Base-by-base conservation (phyloP, 2,113 vertebrate genomes). In the Vulpes lagopus region DNA sequence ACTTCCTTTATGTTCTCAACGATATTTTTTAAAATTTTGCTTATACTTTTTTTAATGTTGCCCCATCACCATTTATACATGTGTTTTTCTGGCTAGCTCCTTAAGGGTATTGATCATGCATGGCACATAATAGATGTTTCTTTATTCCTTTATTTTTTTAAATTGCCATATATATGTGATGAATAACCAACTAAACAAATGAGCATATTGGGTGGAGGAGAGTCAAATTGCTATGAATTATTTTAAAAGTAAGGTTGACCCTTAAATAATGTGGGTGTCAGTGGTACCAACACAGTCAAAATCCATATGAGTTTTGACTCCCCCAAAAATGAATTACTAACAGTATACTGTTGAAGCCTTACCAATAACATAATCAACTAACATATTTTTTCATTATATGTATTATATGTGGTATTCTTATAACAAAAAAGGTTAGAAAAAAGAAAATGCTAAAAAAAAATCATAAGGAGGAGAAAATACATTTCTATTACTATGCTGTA, bases 61-160 rank as follows among this genome's bases (percentile, higher is more conserved):
- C 17, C 59, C 62, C 85, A 35, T 71, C 57, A 35, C 32, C n/a
- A 35, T 51, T 53, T 81, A 43, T n/a, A n/a, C 32, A 73, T 38
- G 17, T 57, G 1, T 81, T 53, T 82, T 81, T 89, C 71, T 67
- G 78, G 23, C 38, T 53, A 90, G 16, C 17, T 73, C 55, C 60
- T 81, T 65, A 88, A 49, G n/a, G 51, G 12, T 16, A 84, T 43
- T 85, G 55, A 59, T 89, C 35, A 57, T 62, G 91, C 60, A 83
- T 69, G 30, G 15, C 11, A 30, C 9, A 53, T 23, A 76, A 11
- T 64, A 67, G 22, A 57, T 53, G 35, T 62, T 92, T 82, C 43
- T 89, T 94, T 62, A 96, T 85, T 89, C 35, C 5, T 91, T 97
- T 64, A 79, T 71, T 69, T 55, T 67, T 69, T 15, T 14, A 53